Percentiles rank a stretch among this genome's conserved stretches.
These are phyloP conservation scores for Caenorhabditis remanei DNA, from an alignment of 1,140 invertebrate species.

Conservation along the genomic window DNA sequence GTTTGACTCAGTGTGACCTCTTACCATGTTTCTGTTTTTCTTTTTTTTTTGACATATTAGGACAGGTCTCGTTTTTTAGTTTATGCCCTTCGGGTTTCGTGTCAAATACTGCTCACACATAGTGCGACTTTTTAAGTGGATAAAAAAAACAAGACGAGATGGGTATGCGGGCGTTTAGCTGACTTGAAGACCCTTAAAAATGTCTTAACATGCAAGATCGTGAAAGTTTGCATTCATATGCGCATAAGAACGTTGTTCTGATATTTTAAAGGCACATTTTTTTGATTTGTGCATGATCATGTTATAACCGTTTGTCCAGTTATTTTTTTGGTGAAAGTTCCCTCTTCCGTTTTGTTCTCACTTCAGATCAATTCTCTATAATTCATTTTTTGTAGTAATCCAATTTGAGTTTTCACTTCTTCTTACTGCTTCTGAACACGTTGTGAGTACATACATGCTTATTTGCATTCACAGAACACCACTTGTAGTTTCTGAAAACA, in stretches of 20 bases:
- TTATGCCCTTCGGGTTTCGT: background rate
- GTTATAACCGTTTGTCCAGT: too few species aligned
- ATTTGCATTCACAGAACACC: too few species aligned
- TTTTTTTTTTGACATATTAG: background rate
- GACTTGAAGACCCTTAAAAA: constrained; percentile 17
- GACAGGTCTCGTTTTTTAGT: background rate
- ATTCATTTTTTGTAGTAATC: too few species aligned
- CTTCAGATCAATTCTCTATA: too few species aligned
- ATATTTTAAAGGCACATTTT: too few species aligned
- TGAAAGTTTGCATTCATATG: background rate
- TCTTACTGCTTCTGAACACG: too few species aligned
- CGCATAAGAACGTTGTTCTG: background rate
- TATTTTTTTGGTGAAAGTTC: too few species aligned
- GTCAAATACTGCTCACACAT: background rate
- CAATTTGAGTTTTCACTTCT: too few species aligned
- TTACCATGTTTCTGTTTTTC: background rate
- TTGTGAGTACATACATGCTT: too few species aligned
- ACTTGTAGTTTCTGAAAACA: too few species aligned
- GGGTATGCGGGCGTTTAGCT: constrained; percentile 1
- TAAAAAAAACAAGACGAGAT: background rate
- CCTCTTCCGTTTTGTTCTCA: too few species aligned
- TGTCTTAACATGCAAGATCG: constrained; percentile 1
- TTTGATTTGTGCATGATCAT: too few species aligned
- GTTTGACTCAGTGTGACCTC: background rate
- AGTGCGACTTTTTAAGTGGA: constrained; percentile 47